Base-by-base conservation (phyloP, 2,888 invertebrate species). In the Ernsta delagoae region DNA sequence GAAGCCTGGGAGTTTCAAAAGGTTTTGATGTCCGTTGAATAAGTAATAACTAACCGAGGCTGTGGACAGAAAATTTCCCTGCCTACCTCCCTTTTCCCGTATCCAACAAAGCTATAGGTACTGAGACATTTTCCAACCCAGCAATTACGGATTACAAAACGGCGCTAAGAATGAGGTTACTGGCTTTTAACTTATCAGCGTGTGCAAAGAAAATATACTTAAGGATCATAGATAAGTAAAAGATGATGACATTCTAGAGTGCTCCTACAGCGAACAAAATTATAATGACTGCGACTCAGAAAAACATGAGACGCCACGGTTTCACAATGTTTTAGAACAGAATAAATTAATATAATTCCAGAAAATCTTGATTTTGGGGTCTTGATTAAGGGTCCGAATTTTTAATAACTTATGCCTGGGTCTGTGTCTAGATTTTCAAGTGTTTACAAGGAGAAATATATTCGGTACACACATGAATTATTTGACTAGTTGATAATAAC, bases 91-190 rank as follows among this genome's bases (percentile, higher is more conserved):
- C 31, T 62, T 68, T 57, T 36, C 50, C 41, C 39, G 24, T 48
- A 36, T 16, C 50, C 24, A 36, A 24, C 53, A 56, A 60, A 31
- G 60, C 48, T 56, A 48, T 41, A 31, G 31, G 31, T 31, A 34
- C 59, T 50, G 59, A 67, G 71, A 71, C 70, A 73, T 75, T 76
- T 77, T 74, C 74, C 73, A 65, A 68, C 70, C 70, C 72, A 74
- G 71, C 74, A 74, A 73, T 73, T 72, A 72, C 72, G 73, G 65
- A 73, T 75, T 72, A 73, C 62, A 71, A 66, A 66, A 71, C 70
- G 71, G 72, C 73, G 73, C 70, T 71, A 70, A 73, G 72, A 76
- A 73, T 70, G 73, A 72, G 74, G 75, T 71, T 73, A 74, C 59
- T 70, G 66, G 71, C 67, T 74, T 65, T 66, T 57, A 59, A 54